Evolutionary conservation across 53 echinoderm and acorn worm species (phyloP).

Genomic region (Echinarachnius parma): DNA sequence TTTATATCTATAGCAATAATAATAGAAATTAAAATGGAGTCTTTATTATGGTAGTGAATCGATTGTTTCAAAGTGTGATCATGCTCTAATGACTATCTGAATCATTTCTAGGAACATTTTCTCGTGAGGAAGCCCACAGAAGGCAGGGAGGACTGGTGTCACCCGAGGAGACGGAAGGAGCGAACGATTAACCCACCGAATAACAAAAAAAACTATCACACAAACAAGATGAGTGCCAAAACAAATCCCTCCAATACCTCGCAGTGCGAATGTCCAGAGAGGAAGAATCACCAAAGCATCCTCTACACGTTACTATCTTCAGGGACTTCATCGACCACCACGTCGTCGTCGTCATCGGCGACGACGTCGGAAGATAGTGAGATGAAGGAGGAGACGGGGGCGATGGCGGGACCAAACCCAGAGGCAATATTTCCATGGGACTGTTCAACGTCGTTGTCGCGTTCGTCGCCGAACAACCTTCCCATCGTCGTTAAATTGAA

Average conservation of each 20-base stretch:
- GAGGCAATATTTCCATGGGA: conserved; percentile 48
- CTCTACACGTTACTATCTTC: conserved; percentile 74
- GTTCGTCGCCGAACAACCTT: conserved; percentile 29
- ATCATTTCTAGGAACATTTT: too few species aligned
- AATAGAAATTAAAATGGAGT: too few species aligned
- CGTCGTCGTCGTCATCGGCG: conserved; percentile 42
- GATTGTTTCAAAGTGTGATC: too few species aligned
- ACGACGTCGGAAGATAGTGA: conserved; percentile 12
- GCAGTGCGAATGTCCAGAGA: conserved; percentile 89
- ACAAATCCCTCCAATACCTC: conserved; percentile 54
- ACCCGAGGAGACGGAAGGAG: conserved; percentile 7
- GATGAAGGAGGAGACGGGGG: not conserved
- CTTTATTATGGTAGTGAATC: too few species aligned
- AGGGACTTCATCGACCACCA: conserved; percentile 36
- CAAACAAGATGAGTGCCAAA: conserved; percentile 44
- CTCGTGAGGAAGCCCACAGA: too few species aligned
- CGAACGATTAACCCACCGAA: conserved; percentile 21
- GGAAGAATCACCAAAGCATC: conserved; percentile 83
- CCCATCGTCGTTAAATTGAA: conserved; percentile 76
- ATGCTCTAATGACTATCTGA: too few species aligned
- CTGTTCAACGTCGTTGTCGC: conserved; percentile 13
- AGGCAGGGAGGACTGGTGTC: conserved; percentile 7
- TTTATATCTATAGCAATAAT: too few species aligned
- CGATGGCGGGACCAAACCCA: conserved; percentile 6
- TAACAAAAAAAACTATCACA: too few species aligned